Evolutionary conservation across 1,140 invertebrate species (phyloP).

Genomic region (Microplitis mediator): DNA sequence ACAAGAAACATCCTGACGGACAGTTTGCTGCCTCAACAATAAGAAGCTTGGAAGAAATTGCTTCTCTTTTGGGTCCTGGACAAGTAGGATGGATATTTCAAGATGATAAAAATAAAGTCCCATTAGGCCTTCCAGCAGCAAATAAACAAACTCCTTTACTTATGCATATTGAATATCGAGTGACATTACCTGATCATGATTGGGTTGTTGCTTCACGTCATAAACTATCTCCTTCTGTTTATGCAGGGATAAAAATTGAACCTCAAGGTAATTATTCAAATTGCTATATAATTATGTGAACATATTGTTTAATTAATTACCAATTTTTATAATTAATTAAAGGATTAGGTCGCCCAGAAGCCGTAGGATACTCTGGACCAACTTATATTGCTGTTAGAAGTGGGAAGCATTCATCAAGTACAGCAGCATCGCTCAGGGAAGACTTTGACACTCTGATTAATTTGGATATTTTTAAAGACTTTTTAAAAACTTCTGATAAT

Average conservation of each 20-base stretch:
- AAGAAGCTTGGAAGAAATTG: too few relatives aligned
- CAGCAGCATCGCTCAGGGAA: not conserved
- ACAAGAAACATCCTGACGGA: too few relatives aligned
- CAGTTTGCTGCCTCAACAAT: too few relatives aligned
- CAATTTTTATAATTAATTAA: too few relatives aligned
- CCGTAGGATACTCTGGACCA: not conserved
- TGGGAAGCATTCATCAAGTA: not conserved
- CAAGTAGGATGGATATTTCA: too few relatives aligned
- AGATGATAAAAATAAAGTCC: conserved; percentile 30
- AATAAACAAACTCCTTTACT: conserved; percentile 45
- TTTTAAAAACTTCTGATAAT: not conserved
- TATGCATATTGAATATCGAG: conserved; percentile 57
- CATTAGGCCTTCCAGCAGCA: conserved; percentile 41
- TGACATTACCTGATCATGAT: conserved; percentile 54
- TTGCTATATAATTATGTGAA: too few relatives aligned
- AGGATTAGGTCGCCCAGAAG: not conserved
- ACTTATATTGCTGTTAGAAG: not conserved
- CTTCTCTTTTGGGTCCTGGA: too few relatives aligned
- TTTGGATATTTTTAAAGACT: not conserved
- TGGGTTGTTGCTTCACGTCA: conserved; percentile 51
- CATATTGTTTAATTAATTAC: too few relatives aligned
- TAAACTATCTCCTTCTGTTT: conserved; percentile 48
- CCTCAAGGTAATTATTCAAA: not conserved
- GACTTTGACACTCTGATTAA: not conserved
- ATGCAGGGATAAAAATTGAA: not conserved